Conservation (phyloP, 35 echinoderm and acorn worm genomes). For the Diadema setosum region DNA sequence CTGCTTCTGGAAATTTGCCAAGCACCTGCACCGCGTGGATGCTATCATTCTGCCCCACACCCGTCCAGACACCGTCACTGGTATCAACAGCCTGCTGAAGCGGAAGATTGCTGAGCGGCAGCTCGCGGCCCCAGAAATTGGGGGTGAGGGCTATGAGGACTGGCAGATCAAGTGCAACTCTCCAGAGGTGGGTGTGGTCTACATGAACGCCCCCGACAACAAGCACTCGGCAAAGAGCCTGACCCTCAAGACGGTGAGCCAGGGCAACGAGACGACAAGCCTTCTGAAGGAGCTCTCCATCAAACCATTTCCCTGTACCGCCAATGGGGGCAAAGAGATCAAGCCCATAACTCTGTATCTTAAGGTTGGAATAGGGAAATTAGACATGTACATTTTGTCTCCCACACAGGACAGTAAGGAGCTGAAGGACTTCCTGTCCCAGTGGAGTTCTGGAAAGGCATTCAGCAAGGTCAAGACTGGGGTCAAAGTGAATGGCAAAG, state of each 20-base stretch:
- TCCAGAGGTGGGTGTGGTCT: conserved; percentile 91
- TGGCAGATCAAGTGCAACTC: conserved; percentile 96
- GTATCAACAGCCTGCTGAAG: conserved; percentile 88
- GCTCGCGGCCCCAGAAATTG: conserved; percentile 80
- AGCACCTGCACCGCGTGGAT: conserved; percentile 92
- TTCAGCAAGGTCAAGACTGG: conserved; percentile 94
- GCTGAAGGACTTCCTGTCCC: conserved; percentile 92
- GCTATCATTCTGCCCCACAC: conserved; percentile 81
- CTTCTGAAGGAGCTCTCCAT: conserved; percentile 73
- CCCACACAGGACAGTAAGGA: conserved; percentile 93
- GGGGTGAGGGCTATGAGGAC: conserved; percentile 65
- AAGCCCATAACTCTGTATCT: conserved; percentile 98
- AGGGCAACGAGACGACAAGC: conserved; percentile 72
- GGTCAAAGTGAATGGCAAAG: conserved; percentile 91
- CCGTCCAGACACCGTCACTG: conserved; percentile 77
- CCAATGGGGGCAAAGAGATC: conserved; percentile 64
- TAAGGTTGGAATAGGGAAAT: conserved; percentile 91
- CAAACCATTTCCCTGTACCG: conserved; percentile 74
- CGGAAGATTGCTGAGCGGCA: conserved; percentile 82
- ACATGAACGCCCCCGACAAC: conserved; percentile 84
- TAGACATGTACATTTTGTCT: conserved; percentile 95
- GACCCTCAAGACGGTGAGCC: conserved; percentile 57
- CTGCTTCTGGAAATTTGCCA: conserved; percentile 99
- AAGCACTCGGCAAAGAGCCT: conserved; percentile 62
- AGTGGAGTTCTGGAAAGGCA: conserved; percentile 75